Evolutionary conservation across 2,888 invertebrate species (phyloP).

Genomic region (Magallana nippona): DNA sequence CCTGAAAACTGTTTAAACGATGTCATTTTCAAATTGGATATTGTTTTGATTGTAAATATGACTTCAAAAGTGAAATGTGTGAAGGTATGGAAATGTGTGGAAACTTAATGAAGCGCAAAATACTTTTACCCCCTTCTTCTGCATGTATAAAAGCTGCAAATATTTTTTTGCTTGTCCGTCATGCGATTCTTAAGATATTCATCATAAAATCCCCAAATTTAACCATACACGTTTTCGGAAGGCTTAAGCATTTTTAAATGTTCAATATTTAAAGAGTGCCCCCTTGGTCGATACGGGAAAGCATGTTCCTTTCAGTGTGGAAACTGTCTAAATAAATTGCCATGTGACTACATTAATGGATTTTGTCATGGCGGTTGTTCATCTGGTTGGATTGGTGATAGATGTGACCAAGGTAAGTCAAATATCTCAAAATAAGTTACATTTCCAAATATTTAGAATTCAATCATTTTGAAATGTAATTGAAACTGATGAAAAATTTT

Average conservation of each 20-base stretch:
- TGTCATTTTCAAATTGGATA: neutral
- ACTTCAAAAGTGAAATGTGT: neutral
- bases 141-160: no score
- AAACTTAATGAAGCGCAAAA: no score
- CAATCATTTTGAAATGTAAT: no score
- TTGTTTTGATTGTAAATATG: neutral
- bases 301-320: neutral
- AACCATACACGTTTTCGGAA: no score
- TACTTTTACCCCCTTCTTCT: no score
- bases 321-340: neutral
- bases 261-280: neutral
- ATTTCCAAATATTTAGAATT: no score
- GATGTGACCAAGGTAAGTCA: constrained; percentile 4
- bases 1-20: neutral
- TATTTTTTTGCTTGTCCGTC: no score
- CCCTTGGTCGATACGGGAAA: neutral
- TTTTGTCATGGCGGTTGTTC: neutral
- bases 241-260: neutral
- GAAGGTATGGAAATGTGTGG: neutral
- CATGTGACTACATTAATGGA: neutral
- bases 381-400: constrained; percentile 12
- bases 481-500: no score
- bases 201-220: no score
- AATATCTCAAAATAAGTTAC: no score
- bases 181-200: no score